These are phyloP conservation scores for Takifugu flavidus DNA, from an alignment of 2,113 vertebrate species.

Conservation along the genomic window DNA sequence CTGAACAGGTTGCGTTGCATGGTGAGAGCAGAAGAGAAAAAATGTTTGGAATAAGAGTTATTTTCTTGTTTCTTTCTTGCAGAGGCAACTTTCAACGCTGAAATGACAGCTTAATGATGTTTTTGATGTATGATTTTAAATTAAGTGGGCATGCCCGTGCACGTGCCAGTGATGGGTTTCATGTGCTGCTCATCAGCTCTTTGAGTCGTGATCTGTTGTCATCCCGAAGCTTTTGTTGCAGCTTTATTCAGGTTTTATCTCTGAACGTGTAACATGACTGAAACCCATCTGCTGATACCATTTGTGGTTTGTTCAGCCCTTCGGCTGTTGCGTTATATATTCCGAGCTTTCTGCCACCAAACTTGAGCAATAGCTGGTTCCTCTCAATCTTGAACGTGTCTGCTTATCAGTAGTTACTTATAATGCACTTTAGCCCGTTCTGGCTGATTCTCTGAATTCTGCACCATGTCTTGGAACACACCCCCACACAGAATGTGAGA, in stretches of 20 bases:
- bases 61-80: too few relatives aligned
- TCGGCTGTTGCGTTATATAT: too few relatives aligned
- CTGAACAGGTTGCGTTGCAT: background rate
- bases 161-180: background rate
- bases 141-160: too few relatives aligned
- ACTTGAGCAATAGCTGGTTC: constrained; percentile 1
- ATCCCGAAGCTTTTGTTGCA: background rate
- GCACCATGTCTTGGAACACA: background rate
- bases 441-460: background rate
- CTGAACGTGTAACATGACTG: too few relatives aligned
- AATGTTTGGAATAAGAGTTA: background rate
- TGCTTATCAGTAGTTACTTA: constrained; percentile 49
- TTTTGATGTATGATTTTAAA: too few relatives aligned
- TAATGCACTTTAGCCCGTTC: constrained; percentile 52
- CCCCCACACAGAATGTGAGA: background rate
- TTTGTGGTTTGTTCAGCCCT: too few relatives aligned
- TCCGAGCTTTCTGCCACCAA: too few relatives aligned
- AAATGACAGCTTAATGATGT: too few relatives aligned
- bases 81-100: too few relatives aligned
- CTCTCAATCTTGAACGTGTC: constrained; percentile 3
- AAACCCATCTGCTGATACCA: too few relatives aligned
- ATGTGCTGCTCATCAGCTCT: background rate
- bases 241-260: background rate
- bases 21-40: background rate
- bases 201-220: background rate